Conservation (phyloP, 2,888 invertebrate genomes). For the Drosophila maculinotata region DNA sequence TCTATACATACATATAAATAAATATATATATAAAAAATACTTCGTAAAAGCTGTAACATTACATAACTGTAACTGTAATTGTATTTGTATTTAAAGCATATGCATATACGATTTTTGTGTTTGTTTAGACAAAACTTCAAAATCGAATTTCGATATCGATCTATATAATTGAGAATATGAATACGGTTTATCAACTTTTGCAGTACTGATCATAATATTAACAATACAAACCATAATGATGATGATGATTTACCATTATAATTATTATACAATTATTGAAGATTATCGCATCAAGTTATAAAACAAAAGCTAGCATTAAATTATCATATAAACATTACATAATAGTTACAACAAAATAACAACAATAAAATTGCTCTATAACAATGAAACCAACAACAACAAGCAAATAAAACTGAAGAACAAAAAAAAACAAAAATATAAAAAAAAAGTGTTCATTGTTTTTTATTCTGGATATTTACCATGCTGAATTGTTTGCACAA, state of each 20-base stretch:
- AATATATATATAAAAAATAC: conserved; percentile 45
- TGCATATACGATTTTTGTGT: conserved; percentile 40
- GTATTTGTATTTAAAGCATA: conserved; percentile 57
- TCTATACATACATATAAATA: conserved; percentile 43
- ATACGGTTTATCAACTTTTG: conserved; percentile 45
- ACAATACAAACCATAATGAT: conserved; percentile 7
- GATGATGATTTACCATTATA: conserved; percentile 40
- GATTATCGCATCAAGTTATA: conserved; percentile 59
- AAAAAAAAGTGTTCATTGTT: conserved; percentile 20
- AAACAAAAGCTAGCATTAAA: conserved; percentile 65
- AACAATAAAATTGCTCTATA: conserved; percentile 57
- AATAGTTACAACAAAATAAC: conserved; percentile 62
- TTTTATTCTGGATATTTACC: background rate
- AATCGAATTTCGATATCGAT: conserved; percentile 29
- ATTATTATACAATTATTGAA: conserved; percentile 37
- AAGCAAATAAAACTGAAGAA: conserved; percentile 61
- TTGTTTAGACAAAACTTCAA: conserved; percentile 34
- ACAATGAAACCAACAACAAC: conserved; percentile 52
- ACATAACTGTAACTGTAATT: conserved; percentile 44
- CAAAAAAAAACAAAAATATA: conserved; percentile 34
- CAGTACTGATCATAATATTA: conserved; percentile 54
- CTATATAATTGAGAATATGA: conserved; percentile 37
- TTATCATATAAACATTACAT: conserved; percentile 70
- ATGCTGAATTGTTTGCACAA: conserved; percentile 20
- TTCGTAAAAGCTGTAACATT: conserved; percentile 40